phyloP scores from a whole-genome alignment of 2,113 vertebrate species.

The Hucho hucho region DNA sequence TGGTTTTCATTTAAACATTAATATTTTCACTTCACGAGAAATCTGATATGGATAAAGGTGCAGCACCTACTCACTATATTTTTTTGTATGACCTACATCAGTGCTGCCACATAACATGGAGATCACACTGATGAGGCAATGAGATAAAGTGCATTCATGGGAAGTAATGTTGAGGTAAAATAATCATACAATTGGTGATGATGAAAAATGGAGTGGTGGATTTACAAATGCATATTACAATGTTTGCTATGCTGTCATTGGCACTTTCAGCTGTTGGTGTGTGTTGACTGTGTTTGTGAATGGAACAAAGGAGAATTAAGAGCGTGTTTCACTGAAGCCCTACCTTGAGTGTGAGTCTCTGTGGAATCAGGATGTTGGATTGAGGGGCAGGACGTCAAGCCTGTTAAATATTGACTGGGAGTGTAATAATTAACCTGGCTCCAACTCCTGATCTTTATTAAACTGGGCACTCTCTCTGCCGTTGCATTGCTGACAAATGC shows the following conservation, averaged over 20 bases:
- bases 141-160: background rate
- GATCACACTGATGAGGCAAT: background rate
- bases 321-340: constrained; percentile 51
- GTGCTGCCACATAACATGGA: background rate
- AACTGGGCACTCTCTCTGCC: constrained; percentile 65
- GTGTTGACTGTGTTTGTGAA: constrained; percentile 30
- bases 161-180: background rate
- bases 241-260: background rate
- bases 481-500: constrained; percentile 51
- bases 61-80: background rate
- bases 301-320: constrained; percentile 48
- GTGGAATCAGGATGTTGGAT: constrained; percentile 77
- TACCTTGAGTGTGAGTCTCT: constrained; percentile 55
- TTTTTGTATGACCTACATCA: background rate
- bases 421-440: constrained; percentile 78
- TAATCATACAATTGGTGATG: background rate
- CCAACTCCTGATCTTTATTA: constrained; percentile 71
- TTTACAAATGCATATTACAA: background rate
- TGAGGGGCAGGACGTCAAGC: constrained; percentile 69
- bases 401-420: constrained; percentile 78
- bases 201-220: background rate
- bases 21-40: background rate
- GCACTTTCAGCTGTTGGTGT: background rate
- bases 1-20: background rate
- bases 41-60: background rate